Evolutionary conservation across 2,113 vertebrate species (phyloP), one percentile per base, ranked within the genome.

Genomic region (Conger conger): DNA sequence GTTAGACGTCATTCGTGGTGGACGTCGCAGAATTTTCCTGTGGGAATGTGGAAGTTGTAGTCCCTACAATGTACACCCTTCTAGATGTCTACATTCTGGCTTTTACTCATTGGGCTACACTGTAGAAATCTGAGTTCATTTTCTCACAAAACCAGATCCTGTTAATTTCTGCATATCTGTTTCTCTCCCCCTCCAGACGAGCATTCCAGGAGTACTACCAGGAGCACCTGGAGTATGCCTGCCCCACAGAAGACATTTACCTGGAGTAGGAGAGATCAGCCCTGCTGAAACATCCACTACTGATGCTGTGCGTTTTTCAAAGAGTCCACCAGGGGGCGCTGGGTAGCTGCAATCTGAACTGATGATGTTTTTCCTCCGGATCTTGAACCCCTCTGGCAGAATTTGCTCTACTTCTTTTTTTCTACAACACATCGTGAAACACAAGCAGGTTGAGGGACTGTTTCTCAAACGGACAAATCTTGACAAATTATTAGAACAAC

Each of bases 171-270:
- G 23, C 57, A 2, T 27, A 9, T 27, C 18, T 27, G 5, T 63
- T 63, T 63, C 27, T 63, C 18, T 63, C 20, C 57, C 57, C 57
- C 20, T 27, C 78, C 92, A 99, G 98, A 96, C 97, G 95, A 89
- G 97, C 98, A 1, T 99, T 99, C 90, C 96, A 98, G 92, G 97
- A 98, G 87, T 99, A 97, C 94, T 99, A 98, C 94, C 99, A 98
- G 94, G 96, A 99, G 91, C 96, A 98, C 83, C 94, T 99, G 90
- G 96, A 99, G 87, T 99, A 97, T 91, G 98, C 97, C 0, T 99
- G 97, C 94, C 98, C 97, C 89, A 99, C 98, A 6, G 98, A 99
- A 89, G 98, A 99, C 91, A 99, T 99, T 94, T 99, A 99, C 93
- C 95, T 99, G 92, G 98, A 99, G 93, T 99, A 97, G 90, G 35